These are phyloP conservation scores for Cichladusa arquata DNA, from an alignment of 2,113 vertebrate genomes.

Conservation along the genomic window DNA sequence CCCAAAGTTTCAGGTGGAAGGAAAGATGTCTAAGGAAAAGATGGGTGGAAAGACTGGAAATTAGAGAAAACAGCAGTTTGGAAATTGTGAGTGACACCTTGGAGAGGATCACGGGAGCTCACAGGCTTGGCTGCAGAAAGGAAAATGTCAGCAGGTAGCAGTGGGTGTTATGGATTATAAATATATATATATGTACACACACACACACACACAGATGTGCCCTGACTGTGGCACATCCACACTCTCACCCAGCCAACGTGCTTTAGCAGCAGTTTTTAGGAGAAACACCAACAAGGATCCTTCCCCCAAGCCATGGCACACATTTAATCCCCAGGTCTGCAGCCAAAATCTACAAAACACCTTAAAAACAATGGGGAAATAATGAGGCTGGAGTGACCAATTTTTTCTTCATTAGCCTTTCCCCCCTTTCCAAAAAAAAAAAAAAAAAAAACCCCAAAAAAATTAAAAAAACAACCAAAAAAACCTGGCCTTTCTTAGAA, in stretches of 20 bases:
- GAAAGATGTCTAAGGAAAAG: background rate
- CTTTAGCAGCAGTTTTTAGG: background rate
- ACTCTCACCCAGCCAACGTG: background rate
- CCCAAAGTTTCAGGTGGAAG: background rate
- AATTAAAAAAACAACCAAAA: too few relatives aligned
- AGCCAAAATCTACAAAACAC: background rate
- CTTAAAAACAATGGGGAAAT: background rate
- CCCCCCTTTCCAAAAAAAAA: background rate
- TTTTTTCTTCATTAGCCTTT: background rate
- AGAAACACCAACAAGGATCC: background rate
- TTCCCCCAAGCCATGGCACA: background rate
- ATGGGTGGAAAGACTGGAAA: background rate
- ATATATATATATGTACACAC: background rate
- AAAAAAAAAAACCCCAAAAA: too few relatives aligned
- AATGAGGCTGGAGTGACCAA: background rate
- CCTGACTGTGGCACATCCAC: background rate
- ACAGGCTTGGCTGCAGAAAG: background rate
- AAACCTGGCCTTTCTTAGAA: background rate
- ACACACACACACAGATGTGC: background rate
- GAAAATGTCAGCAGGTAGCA: background rate
- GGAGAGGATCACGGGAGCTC: accelerated
- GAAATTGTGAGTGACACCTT: background rate
- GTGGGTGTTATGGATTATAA: background rate
- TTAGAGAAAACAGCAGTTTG: background rate
- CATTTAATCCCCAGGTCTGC: background rate